Evolutionary conservation across 2,797 vertebrate genomes (phyloP).

Genomic region (Buphagus erythrorhynchus): DNA sequence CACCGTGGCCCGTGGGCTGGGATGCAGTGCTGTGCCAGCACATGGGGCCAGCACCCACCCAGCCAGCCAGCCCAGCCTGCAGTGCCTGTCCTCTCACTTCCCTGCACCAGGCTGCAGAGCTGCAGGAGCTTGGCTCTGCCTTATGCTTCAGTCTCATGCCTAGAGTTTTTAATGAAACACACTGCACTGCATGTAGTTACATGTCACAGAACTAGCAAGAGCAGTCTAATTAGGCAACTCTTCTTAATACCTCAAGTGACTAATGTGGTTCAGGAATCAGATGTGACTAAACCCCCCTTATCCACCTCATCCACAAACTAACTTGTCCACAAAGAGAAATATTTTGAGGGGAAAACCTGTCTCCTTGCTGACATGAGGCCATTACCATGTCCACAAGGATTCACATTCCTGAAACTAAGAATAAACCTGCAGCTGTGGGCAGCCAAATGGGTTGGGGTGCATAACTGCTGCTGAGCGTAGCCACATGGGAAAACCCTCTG

Average conservation of each 20-base stretch:
- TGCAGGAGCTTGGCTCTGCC: not conserved
- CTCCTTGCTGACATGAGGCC: not conserved
- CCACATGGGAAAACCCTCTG: not conserved
- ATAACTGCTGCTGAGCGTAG: not conserved
- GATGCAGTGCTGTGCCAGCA: not conserved
- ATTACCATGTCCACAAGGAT: not conserved
- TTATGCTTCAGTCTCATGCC: not conserved
- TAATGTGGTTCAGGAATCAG: not conserved
- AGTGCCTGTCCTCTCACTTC: not conserved
- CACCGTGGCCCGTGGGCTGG: accelerated
- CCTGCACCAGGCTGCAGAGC: not conserved
- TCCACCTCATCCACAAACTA: not conserved
- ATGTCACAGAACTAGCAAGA: not conserved
- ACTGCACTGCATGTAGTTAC: accelerated
- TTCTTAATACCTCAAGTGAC: not conserved
- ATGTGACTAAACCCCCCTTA: not conserved
- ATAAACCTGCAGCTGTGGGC: slow-evolving; percentile 25
- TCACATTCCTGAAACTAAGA: not conserved
- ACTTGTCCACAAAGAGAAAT: not conserved
- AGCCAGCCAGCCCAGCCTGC: not conserved
- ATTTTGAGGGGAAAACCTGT: not conserved
- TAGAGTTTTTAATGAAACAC: not conserved
- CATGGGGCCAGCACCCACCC: accelerated
- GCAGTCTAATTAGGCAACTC: not conserved
- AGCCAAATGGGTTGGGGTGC: not conserved